Conservation (phyloP, 2,797 vertebrate genomes). For the Melanitta fusca region DNA sequence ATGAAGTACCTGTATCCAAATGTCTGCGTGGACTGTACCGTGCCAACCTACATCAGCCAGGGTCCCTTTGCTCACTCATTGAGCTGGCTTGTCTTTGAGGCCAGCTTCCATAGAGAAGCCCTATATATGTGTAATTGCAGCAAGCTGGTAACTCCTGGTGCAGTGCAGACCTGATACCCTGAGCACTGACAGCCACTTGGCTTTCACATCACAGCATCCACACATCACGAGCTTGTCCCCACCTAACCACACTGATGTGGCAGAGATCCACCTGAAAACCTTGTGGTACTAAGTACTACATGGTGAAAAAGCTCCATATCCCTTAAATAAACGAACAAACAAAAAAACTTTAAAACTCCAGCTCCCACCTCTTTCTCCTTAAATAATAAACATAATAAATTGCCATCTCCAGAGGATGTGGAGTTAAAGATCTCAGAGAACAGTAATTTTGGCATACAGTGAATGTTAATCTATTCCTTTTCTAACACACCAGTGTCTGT, state of each 20-base stretch:
- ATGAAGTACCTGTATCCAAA: not conserved
- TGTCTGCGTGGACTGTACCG: too few species aligned
- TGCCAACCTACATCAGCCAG: too few species aligned
- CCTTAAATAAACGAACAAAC: not conserved
- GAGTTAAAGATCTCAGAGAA: not conserved
- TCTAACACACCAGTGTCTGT: not conserved
- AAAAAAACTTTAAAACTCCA: not conserved
- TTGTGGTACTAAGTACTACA: fast-evolving
- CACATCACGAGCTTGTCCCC: not conserved
- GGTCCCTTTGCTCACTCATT: not conserved
- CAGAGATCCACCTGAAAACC: not conserved
- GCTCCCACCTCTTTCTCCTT: not conserved
- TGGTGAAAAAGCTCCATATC: not conserved
- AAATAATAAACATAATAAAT: not conserved
- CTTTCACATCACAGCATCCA: not conserved
- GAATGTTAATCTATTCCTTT: slow-evolving; percentile 24
- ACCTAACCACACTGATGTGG: not conserved
- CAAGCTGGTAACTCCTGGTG: not conserved
- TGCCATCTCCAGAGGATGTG: not conserved
- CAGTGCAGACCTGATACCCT: not conserved
- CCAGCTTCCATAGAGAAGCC: not conserved
- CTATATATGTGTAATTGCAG: not conserved
- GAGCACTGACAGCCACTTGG: fast-evolving
- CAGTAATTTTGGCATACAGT: not conserved
- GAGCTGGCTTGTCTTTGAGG: not conserved